phyloP scores from a whole-genome alignment of 2,797 vertebrate genomes.

The Otolemur crassicaudatus region DNA sequence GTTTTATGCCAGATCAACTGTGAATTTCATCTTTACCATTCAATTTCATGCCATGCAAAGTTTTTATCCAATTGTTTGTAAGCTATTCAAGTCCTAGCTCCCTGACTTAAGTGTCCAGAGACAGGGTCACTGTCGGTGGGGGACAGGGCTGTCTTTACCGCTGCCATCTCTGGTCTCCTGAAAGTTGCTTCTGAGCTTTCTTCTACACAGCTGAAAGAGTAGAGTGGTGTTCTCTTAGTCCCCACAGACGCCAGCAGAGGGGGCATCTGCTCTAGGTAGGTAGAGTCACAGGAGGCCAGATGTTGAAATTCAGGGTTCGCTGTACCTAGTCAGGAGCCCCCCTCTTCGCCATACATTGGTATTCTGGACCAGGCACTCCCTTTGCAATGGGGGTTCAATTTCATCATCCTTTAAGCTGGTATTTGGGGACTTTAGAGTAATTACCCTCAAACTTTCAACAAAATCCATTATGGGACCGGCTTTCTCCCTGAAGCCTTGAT shows the following conservation, averaged over 20 bases:
- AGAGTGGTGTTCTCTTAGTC: not conserved
- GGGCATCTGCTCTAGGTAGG: not conserved
- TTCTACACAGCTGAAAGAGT: not conserved
- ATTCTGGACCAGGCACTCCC: not conserved
- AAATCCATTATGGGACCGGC: not conserved
- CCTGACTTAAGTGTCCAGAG: not conserved
- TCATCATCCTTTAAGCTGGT: not conserved
- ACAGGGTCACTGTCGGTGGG: not conserved
- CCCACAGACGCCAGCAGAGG: not conserved
- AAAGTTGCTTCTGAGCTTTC: not conserved
- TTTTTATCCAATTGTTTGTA: not conserved
- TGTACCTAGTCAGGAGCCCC: not conserved
- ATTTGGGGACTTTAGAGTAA: not conserved
- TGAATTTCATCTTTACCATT: not conserved
- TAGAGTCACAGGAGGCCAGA: not conserved
- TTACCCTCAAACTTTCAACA: slow-evolving; percentile 19
- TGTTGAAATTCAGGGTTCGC: too few relatives aligned
- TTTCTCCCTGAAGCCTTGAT: not conserved
- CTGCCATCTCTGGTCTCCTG: not conserved
- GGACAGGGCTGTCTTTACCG: not conserved
- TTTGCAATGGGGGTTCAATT: not conserved
- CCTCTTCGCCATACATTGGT: accelerated
- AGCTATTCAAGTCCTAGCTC: not conserved
- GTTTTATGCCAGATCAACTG: not conserved
- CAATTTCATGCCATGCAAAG: too few relatives aligned